Evolutionary conservation across 2,888 invertebrate species (phyloP).

Genomic region (Rotaria macrura): DNA sequence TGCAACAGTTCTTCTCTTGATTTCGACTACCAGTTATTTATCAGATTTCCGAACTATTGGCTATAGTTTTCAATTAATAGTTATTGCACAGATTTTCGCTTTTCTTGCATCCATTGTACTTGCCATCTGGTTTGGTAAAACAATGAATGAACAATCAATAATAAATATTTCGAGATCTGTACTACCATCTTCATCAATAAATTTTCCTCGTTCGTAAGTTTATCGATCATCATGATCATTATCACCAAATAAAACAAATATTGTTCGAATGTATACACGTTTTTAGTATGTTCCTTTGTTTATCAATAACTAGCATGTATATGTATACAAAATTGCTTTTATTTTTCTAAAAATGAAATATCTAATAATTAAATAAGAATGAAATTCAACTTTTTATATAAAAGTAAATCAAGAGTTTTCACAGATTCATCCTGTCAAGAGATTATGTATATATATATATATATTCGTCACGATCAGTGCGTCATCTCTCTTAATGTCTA

Average conservation of each 20-base stretch:
- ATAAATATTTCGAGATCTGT: neutral
- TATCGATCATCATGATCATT: neutral
- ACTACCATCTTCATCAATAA: neutral
- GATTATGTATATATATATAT: too few species aligned
- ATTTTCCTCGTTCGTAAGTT: neutral
- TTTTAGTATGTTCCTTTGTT: too few species aligned
- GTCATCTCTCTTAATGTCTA: neutral
- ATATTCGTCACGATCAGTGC: neutral
- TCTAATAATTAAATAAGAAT: too few species aligned
- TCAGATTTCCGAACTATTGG: neutral
- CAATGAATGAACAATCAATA: neutral
- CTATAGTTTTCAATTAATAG: conserved; percentile 6
- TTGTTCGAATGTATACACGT: too few species aligned
- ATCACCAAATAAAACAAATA: too few species aligned
- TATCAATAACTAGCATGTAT: too few species aligned
- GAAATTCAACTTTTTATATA: too few species aligned
- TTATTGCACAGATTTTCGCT: neutral
- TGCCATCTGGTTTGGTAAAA: neutral
- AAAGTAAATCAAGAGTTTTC: too few species aligned
- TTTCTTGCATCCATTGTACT: neutral
- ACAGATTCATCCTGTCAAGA: too few species aligned
- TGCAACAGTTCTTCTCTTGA: neutral
- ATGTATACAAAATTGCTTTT: too few species aligned
- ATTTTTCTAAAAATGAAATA: too few species aligned
- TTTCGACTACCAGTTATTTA: neutral